Conservation (phyloP, 2,797 vertebrate species). For the Ambastaia sidthimunki region DNA sequence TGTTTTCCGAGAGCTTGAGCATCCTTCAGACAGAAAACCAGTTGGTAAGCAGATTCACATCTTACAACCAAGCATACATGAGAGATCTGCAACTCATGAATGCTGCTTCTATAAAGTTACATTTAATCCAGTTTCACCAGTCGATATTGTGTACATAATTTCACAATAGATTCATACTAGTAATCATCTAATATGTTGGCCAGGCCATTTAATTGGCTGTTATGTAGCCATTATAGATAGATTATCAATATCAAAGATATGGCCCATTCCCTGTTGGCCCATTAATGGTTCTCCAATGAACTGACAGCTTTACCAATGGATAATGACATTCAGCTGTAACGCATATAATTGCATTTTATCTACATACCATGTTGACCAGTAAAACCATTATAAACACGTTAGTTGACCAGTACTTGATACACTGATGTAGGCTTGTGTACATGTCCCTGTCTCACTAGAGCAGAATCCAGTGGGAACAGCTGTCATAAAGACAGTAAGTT, state of each 20-base stretch:
- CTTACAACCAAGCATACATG: background rate
- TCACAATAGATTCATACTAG: background rate
- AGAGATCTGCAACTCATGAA: background rate
- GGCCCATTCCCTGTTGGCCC: too few species aligned
- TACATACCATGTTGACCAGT: background rate
- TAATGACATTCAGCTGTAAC: background rate
- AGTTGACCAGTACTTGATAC: constrained; percentile 19
- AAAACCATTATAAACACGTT: too few species aligned
- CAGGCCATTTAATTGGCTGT: too few species aligned
- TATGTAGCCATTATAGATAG: too few species aligned
- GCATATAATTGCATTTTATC: background rate
- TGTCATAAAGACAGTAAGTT: constrained; percentile 90
- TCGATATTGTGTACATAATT: too few species aligned
- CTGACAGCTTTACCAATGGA: too few species aligned
- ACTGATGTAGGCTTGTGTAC: constrained; percentile 75
- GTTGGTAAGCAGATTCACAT: constrained; percentile 80
- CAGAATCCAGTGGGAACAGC: constrained; percentile 84
- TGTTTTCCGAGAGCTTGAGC: constrained; percentile 92
- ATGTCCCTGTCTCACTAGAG: constrained; percentile 87
- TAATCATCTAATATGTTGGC: background rate
- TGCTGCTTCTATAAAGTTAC: background rate
- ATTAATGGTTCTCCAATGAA: background rate
- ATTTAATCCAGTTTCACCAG: background rate
- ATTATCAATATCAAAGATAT: too few species aligned
- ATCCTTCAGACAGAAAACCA: constrained; percentile 86